Conservation (phyloP, 2,888 invertebrate species). For the Cheilosia soror region DNA sequence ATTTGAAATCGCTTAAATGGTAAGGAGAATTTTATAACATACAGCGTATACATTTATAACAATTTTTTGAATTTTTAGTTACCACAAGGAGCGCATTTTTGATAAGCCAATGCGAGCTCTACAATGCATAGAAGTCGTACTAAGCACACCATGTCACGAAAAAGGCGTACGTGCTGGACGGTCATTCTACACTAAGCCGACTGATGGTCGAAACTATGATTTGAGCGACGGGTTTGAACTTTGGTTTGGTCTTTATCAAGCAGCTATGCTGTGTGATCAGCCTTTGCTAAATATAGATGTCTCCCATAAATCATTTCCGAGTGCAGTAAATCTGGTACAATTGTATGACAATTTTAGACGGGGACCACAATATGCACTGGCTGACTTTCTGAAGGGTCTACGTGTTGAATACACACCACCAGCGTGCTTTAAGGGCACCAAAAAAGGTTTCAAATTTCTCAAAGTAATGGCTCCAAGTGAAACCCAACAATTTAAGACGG, state of each 20-base stretch:
- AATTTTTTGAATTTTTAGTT: constrained; percentile 77
- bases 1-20: constrained; percentile 79
- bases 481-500: constrained; percentile 81
- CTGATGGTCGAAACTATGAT: constrained; percentile 77
- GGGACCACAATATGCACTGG: neutral
- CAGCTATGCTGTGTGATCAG: constrained; percentile 94
- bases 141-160: constrained; percentile 84
- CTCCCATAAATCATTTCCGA: constrained; percentile 92
- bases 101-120: constrained; percentile 83
- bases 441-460: constrained; percentile 79
- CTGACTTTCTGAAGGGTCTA: constrained; percentile 78
- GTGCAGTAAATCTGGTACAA: constrained; percentile 73
- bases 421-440: constrained; percentile 74
- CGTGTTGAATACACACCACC: constrained; percentile 80
- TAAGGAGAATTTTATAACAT: constrained; percentile 62
- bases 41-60: too few relatives aligned
- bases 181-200: constrained; percentile 88
- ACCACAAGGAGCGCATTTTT: constrained; percentile 79
- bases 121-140: constrained; percentile 88
- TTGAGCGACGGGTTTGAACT: constrained; percentile 94
- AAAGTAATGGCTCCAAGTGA: constrained; percentile 79
- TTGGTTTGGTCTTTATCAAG: constrained; percentile 97
- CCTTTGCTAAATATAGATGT: constrained; percentile 96
- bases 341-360: constrained; percentile 10
- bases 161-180: constrained; percentile 83